Evolutionary conservation across 2,888 invertebrate genomes (phyloP).

Genomic region (Brachylomia viminalis): DNA sequence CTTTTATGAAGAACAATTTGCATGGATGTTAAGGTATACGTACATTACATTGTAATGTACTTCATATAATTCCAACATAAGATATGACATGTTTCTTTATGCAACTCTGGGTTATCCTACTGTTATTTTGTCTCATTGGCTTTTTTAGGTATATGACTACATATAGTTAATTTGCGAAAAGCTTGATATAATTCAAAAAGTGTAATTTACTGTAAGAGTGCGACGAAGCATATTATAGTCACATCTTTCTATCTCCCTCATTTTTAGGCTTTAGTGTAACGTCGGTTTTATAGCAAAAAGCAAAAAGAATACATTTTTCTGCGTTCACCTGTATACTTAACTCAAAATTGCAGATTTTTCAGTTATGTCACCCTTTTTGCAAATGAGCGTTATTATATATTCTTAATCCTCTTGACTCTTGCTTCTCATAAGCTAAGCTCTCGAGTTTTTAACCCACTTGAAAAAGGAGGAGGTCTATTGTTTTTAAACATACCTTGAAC

Average conservation of each 20-base stretch:
- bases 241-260: too few species aligned
- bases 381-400: too few species aligned
- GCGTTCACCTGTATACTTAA: too few species aligned
- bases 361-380: too few species aligned
- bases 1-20: conserved; percentile 28
- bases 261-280: too few species aligned
- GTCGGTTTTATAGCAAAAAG: too few species aligned
- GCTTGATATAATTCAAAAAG: too few species aligned
- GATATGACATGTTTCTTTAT: neutral
- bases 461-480: neutral
- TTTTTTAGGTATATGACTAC: neutral
- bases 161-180: too few species aligned
- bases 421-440: neutral
- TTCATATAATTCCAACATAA: neutral
- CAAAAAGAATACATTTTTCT: too few species aligned
- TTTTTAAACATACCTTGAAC: neutral
- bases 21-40: conserved; percentile 4
- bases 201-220: too few species aligned
- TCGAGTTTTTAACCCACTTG: neutral
- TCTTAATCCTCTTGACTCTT: neutral
- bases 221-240: too few species aligned
- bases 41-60: neutral
- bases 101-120: neutral
- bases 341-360: too few species aligned
- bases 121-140: neutral